Evolutionary conservation across 2,113 vertebrate species (phyloP).

Genomic region (Tylochromis polylepis): DNA sequence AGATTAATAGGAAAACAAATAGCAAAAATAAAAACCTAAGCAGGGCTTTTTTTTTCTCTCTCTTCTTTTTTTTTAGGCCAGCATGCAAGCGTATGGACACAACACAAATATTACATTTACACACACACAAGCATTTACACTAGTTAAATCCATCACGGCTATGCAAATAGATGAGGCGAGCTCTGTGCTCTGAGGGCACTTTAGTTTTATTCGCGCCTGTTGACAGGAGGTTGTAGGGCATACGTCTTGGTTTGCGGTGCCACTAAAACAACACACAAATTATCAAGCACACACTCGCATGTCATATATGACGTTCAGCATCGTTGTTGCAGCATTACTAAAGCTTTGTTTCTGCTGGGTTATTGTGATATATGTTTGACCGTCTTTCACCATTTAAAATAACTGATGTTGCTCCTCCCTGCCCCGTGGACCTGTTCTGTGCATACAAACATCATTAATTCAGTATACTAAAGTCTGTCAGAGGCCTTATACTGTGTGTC

Average conservation of each 20-base stretch:
- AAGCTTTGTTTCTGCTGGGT: constrained; percentile 1
- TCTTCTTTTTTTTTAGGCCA: not conserved
- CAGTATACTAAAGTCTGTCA: constrained; percentile 43
- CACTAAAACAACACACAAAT: constrained; percentile 7
- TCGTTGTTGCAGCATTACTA: not conserved
- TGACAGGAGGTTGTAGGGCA: constrained; percentile 29
- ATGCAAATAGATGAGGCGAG: constrained; percentile 29
- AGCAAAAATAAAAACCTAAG: not conserved
- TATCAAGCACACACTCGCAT: not conserved
- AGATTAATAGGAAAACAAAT: constrained; percentile 47
- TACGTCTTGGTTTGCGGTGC: constrained; percentile 34
- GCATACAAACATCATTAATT: constrained; percentile 44
- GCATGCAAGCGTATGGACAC: not conserved
- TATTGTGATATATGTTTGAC: constrained; percentile 33
- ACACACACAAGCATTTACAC: not conserved
- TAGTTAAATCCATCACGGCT: constrained; percentile 23
- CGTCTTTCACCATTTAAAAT: constrained; percentile 48
- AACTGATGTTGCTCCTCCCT: constrained; percentile 26
- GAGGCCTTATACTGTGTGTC: not conserved
- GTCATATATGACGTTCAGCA: not conserved
- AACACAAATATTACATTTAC: not conserved
- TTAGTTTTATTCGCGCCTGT: constrained; percentile 23
- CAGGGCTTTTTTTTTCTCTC: not conserved
- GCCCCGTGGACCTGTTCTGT: constrained; percentile 12
- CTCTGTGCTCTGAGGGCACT: constrained; percentile 14